Conservation (phyloP, 2,113 vertebrate species). For the Chinchilla lanigera region DNA sequence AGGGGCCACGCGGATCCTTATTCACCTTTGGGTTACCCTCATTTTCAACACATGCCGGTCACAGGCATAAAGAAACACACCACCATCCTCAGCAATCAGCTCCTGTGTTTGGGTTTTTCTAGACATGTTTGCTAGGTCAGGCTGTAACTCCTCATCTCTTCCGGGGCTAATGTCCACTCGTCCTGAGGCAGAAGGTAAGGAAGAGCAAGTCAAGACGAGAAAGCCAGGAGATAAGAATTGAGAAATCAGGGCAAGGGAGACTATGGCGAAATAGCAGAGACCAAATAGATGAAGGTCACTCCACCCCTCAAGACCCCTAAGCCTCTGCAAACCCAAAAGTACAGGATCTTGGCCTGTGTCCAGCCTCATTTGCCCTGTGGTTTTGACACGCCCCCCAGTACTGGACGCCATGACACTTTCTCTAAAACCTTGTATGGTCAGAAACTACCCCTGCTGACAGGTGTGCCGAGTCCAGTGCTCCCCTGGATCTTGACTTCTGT, state of each 20-base stretch:
- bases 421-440: background rate
- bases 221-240: background rate
- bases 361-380: background rate
- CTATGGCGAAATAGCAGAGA: background rate
- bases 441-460: background rate
- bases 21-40: background rate
- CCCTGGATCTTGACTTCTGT: background rate
- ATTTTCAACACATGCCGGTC: background rate
- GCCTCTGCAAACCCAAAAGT: background rate
- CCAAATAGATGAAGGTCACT: background rate
- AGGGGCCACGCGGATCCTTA: accelerated
- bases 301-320: background rate
- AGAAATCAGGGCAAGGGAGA: background rate
- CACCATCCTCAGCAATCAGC: background rate
- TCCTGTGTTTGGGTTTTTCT: background rate
- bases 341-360: background rate
- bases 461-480: background rate
- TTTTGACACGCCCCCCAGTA: background rate
- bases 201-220: background rate
- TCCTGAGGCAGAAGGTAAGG: background rate
- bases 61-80: background rate
- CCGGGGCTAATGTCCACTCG: background rate
- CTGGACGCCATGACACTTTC: background rate
- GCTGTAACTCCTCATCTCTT: background rate
- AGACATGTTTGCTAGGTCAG: background rate